phyloP scores from a whole-genome alignment of 2,888 invertebrate species.

The Cetonia aurata region DNA sequence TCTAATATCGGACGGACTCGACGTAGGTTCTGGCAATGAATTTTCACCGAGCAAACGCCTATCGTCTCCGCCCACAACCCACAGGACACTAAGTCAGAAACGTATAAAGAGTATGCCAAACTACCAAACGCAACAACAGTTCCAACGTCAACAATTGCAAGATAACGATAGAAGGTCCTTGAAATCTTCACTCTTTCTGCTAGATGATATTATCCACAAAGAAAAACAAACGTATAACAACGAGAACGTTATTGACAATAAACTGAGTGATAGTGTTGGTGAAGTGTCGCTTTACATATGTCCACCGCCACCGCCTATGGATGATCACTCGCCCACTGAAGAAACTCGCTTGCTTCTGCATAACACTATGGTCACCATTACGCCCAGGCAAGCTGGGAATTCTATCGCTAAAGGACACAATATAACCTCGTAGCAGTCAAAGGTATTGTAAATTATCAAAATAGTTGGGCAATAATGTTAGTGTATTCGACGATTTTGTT shows the following conservation, averaged over 20 bases:
- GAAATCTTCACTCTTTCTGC: conserved; percentile 65
- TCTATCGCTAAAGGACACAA: conserved; percentile 61
- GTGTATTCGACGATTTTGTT: too few species aligned
- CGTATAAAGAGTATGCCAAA: conserved; percentile 53
- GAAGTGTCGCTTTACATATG: conserved; percentile 68
- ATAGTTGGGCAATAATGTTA: too few species aligned
- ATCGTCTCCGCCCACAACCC: conserved; percentile 59
- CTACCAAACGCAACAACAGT: conserved; percentile 55
- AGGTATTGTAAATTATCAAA: conserved; percentile 54
- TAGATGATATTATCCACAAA: conserved; percentile 66
- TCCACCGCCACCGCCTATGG: conserved; percentile 69
- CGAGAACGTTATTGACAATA: conserved; percentile 61
- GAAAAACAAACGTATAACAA: conserved; percentile 56
- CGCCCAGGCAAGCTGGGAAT: conserved; percentile 58
- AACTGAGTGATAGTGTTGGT: conserved; percentile 58
- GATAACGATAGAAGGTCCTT: conserved; percentile 60
- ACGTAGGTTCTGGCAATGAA: conserved; percentile 66
- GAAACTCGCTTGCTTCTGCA: conserved; percentile 66
- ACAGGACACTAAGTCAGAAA: conserved; percentile 57
- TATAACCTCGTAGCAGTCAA: conserved; percentile 66
- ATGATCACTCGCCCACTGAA: conserved; percentile 69
- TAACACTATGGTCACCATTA: conserved; percentile 49
- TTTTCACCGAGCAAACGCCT: conserved; percentile 62
- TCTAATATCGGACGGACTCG: conserved; percentile 75
- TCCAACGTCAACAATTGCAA: conserved; percentile 55